phyloP scores from a whole-genome alignment of 2,113 vertebrate species.

The Upupa epops region DNA sequence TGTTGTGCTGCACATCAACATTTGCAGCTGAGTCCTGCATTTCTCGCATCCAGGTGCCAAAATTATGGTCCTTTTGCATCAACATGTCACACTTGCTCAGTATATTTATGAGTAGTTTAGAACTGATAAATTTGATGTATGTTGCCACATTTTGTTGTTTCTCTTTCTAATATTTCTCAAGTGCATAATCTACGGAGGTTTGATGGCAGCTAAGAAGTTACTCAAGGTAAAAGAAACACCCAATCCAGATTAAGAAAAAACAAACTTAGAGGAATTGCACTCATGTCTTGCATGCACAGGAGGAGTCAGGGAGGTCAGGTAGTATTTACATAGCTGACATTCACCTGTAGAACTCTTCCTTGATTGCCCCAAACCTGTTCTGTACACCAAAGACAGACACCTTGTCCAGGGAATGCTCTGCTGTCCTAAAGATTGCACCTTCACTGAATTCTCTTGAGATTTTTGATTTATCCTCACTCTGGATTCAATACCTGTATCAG shows the following conservation, averaged over 20 bases:
- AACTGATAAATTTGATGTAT: background rate
- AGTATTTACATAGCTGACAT: background rate
- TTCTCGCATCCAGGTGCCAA: conserved; percentile 22
- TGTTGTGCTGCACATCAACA: conserved; percentile 7
- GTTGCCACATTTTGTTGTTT: conserved; percentile 13
- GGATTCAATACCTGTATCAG: background rate
- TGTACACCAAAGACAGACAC: background rate
- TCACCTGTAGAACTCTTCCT: background rate
- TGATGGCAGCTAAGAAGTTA: background rate
- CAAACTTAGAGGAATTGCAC: background rate
- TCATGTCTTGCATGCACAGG: background rate
- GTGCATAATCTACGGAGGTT: background rate
- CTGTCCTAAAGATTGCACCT: background rate
- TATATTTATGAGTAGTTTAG: conserved; percentile 28
- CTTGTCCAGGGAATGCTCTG: background rate
- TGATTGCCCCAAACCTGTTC: background rate
- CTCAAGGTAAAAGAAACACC: background rate
- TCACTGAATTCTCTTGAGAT: background rate
- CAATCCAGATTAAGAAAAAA: background rate
- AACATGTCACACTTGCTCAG: background rate
- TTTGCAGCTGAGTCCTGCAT: conserved; percentile 9
- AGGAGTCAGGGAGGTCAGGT: background rate
- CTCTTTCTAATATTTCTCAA: conserved; percentile 4
- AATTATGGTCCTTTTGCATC: conserved; percentile 10
- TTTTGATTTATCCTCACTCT: background rate